Evolutionary conservation across 2,888 invertebrate genomes (phyloP), one percentile per base, ranked within the genome.

Genomic region (Agrotis segetum): DNA sequence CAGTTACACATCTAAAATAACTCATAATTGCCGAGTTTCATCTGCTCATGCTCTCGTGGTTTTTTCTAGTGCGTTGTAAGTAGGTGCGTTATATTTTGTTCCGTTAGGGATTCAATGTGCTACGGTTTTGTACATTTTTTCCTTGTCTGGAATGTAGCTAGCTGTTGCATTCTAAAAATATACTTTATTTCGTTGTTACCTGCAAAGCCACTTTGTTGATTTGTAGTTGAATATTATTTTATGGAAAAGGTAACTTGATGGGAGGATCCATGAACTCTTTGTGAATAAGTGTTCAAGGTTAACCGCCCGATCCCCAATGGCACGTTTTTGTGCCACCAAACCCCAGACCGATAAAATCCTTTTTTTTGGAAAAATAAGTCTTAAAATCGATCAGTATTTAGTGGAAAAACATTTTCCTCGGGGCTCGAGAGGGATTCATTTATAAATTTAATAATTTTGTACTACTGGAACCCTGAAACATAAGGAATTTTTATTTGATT

Each of bases 1-100:
- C 92, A 88, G 92, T 91, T 92, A 91, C 69, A 74, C 50, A 60
- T 84, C 74, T 87, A 81, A 88, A 89, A 87, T 90, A 84, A 87
- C 86, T 83, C 79, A 74, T 88, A 87, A 89, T 89, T 88, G 82
- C 81, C 59, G 77, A 82, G 82, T 82, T 88, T 81, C 59, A 81
- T 81, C 71, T 77, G 73, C 63, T 76, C 58, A 77, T 73, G 71
- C 49, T 77, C 58, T 80, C 75, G 72, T 85, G 67, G 63, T 78
- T 70, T 71, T 79, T 74, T 79, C 61, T 70, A n/a, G 14, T 62
- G 58, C 7, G 29, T n/a, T 6, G 58, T 52, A 67, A 60, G 66
- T 72, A 68, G 72, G 52, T 73, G 71, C 62, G 67, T 58, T 66
- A 60, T 70, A 71, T 79, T 79, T 73, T 67, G 71, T 75, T 74